A percentile compares a stretch with the other conserved stretches of the same genome.
phyloP scores from a whole-genome alignment of 2,888 invertebrate genomes.

The Tipula confusa region DNA sequence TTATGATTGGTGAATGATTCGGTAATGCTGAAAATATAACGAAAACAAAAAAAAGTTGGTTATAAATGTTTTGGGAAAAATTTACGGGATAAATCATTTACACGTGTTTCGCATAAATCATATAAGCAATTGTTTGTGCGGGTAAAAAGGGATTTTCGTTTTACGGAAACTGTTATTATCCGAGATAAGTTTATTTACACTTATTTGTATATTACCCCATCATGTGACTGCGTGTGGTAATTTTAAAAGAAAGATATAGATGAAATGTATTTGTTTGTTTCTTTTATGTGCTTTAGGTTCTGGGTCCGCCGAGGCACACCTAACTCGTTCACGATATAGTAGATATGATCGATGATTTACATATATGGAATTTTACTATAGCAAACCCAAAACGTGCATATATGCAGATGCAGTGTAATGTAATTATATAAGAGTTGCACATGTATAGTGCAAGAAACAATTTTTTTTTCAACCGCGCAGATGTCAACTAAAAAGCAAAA shows the following conservation, averaged over 20 bases:
- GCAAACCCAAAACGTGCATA: not conserved
- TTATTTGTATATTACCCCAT: not conserved
- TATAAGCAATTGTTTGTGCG: not conserved
- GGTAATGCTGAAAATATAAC: slow-evolving; percentile 46
- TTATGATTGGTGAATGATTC: slow-evolving; percentile 48
- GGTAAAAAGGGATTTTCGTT: not conserved
- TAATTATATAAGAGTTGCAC: not conserved
- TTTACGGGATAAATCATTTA: not conserved
- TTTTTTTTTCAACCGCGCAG: slow-evolving; percentile 3
- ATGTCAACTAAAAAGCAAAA: not conserved
- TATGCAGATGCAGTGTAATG: not conserved
- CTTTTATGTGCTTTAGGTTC: no score
- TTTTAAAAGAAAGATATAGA: no score
- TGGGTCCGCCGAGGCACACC: no score
- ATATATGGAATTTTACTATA: not conserved
- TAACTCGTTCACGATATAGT: not conserved
- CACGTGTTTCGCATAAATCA: not conserved
- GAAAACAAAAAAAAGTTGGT: not conserved
- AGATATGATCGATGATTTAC: not conserved
- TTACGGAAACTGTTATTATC: not conserved
- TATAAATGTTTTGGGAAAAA: not conserved
- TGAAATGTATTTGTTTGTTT: no score
- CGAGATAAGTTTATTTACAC: not conserved
- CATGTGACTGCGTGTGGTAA: not conserved
- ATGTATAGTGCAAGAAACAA: not conserved